phyloP scores from a whole-genome alignment of 2,797 vertebrate species.

The Valencia hispanica region DNA sequence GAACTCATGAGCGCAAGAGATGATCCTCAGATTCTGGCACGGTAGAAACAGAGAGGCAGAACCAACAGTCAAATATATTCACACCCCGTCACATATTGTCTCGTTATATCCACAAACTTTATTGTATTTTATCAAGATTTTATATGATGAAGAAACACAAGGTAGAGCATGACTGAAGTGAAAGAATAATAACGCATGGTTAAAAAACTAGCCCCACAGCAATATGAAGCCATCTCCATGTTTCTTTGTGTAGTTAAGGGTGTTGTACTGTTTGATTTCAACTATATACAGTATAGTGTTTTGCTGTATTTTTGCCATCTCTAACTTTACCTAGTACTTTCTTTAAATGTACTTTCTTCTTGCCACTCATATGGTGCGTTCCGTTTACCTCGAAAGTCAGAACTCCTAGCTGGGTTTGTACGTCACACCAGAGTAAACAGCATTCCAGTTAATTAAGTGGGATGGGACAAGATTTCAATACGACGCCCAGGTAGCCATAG shows the following conservation, averaged over 20 bases:
- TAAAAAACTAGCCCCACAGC: neutral
- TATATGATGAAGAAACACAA: neutral
- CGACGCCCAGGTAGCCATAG: no score
- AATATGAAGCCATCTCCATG: no score
- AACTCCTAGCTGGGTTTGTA: no score
- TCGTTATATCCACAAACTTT: neutral
- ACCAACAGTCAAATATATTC: neutral
- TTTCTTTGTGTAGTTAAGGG: neutral
- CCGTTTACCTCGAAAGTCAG: no score
- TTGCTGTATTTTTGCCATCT: no score
- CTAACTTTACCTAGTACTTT: no score
- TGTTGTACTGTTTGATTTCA: neutral
- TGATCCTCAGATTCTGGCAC: slow-evolving; percentile 91
- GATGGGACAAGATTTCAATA: no score
- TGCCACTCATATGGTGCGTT: no score
- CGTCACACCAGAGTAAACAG: no score
- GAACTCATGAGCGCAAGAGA: slow-evolving; percentile 96
- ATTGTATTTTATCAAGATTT: neutral
- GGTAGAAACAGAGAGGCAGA: neutral
- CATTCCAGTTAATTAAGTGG: no score
- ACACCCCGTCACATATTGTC: neutral
- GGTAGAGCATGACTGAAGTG: neutral
- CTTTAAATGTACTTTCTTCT: no score
- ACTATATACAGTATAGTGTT: no score
- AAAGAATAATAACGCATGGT: neutral